Conservation (phyloP, 2,888 invertebrate species). For the Halictus ligatus region DNA sequence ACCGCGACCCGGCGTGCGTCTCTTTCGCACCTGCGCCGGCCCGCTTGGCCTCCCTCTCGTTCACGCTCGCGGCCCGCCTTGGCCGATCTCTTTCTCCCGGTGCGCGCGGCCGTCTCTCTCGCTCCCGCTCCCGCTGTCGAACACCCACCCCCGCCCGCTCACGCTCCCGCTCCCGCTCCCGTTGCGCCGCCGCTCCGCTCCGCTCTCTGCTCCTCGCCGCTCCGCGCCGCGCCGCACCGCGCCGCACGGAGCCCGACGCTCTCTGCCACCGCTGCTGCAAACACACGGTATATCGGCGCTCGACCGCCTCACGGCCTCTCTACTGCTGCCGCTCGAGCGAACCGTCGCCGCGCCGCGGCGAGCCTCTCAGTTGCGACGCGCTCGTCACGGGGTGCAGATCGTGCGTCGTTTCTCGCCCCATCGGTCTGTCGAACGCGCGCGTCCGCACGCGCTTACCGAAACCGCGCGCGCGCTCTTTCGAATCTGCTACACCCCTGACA, state of each 20-base stretch:
- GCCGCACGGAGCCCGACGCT: constrained; percentile 23
- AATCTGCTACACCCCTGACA: not conserved
- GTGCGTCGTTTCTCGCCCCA: constrained; percentile 65
- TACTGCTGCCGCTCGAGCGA: constrained; percentile 70
- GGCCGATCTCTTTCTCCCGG: constrained; percentile 30
- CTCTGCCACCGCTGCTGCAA: constrained; percentile 48
- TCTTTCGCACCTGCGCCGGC: constrained; percentile 19
- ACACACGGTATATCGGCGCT: constrained; percentile 57
- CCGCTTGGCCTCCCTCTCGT: constrained; percentile 21
- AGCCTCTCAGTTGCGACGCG: constrained; percentile 84
- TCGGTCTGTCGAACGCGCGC: constrained; percentile 60
- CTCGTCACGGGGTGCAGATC: constrained; percentile 83
- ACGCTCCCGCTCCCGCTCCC: constrained; percentile 36
- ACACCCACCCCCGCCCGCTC: constrained; percentile 20
- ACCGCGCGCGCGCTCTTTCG: constrained; percentile 34
- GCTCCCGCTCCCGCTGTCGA: constrained; percentile 21
- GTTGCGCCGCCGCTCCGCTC: constrained; percentile 13
- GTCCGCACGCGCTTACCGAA: constrained; percentile 35
- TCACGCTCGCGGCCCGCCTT: constrained; percentile 26
- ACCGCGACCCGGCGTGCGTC: not conserved
- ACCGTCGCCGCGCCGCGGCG: constrained; percentile 79
- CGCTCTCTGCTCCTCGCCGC: constrained; percentile 39
- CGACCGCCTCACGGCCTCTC: constrained; percentile 70
- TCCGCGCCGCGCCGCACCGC: constrained; percentile 1
- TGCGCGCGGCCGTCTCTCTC: constrained; percentile 7